Evolutionary conservation across 2,113 vertebrate species (phyloP).

Genomic region (Bufo gargarizans): DNA sequence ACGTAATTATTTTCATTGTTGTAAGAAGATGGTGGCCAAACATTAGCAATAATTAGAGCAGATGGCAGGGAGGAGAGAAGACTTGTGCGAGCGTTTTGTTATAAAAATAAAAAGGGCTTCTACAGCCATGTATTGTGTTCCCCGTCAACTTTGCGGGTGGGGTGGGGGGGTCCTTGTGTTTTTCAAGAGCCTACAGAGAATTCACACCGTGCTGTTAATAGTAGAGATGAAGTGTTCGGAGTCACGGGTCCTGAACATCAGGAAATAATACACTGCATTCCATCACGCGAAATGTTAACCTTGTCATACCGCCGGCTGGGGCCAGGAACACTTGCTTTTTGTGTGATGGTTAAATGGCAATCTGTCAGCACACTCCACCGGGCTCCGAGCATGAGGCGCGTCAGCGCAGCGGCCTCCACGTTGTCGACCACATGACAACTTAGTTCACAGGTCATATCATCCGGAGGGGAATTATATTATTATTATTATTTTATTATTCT

Average conservation of each 20-base stretch:
- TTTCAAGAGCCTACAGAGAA: constrained; percentile 68
- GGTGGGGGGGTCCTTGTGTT: constrained; percentile 49
- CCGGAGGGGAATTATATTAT: neutral
- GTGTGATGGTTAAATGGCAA: constrained; percentile 75
- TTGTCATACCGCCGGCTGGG: constrained; percentile 74
- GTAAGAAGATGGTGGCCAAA: constrained; percentile 74
- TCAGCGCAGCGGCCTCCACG: constrained; percentile 60
- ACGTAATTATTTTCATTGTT: constrained; percentile 77
- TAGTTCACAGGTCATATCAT: accelerated
- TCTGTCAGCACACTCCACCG: constrained; percentile 68
- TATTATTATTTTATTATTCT: too few species aligned
- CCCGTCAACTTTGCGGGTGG: constrained; percentile 66
- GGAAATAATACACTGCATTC: constrained; percentile 70
- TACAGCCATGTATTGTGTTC: constrained; percentile 65
- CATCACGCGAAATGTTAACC: constrained; percentile 81
- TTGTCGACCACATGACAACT: neutral
- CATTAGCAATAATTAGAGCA: constrained; percentile 77
- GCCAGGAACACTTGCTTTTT: constrained; percentile 67
- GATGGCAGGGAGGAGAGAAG: constrained; percentile 71
- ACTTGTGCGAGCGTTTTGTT: neutral
- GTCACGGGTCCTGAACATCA: constrained; percentile 64
- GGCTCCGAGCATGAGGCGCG: constrained; percentile 67
- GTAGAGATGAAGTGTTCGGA: constrained; percentile 77
- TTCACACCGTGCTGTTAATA: constrained; percentile 72
- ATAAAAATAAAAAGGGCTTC: constrained; percentile 64